phyloP scores from a whole-genome alignment of 2,113 vertebrate species.

The Harpagus bidentatus region DNA sequence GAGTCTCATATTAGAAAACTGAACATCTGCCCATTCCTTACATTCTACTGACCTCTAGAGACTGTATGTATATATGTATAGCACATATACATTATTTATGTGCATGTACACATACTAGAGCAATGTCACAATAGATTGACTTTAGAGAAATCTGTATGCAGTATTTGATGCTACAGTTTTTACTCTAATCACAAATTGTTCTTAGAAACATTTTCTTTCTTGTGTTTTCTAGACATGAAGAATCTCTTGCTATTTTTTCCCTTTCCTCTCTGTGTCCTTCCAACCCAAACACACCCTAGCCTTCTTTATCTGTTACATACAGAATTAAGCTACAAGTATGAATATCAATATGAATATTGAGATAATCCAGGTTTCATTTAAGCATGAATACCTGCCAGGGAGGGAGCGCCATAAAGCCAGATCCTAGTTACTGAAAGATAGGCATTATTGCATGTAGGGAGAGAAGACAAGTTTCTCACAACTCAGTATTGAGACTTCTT shows the following conservation, averaged over 20 bases:
- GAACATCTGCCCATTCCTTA: constrained; percentile 73
- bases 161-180: background rate
- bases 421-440: background rate
- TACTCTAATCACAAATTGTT: background rate
- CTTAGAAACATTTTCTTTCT: background rate
- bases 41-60: constrained; percentile 84
- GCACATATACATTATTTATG: constrained; percentile 37
- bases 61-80: constrained; percentile 61
- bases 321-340: background rate
- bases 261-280: background rate
- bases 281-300: background rate
- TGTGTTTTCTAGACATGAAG: background rate
- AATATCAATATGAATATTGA: background rate
- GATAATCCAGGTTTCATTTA: background rate
- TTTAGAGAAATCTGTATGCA: background rate
- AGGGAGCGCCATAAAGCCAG: background rate
- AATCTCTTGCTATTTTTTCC: background rate
- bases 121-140: background rate
- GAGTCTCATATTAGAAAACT: background rate
- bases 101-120: background rate
- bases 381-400: background rate
- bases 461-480: background rate
- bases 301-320: background rate
- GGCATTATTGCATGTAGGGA: background rate
- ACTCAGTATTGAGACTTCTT: background rate